Percentiles rank a stretch among this genome's conserved stretches.
phyloP scores from a whole-genome alignment of 2,113 vertebrate species.

The Hippocampus zosterae region DNA sequence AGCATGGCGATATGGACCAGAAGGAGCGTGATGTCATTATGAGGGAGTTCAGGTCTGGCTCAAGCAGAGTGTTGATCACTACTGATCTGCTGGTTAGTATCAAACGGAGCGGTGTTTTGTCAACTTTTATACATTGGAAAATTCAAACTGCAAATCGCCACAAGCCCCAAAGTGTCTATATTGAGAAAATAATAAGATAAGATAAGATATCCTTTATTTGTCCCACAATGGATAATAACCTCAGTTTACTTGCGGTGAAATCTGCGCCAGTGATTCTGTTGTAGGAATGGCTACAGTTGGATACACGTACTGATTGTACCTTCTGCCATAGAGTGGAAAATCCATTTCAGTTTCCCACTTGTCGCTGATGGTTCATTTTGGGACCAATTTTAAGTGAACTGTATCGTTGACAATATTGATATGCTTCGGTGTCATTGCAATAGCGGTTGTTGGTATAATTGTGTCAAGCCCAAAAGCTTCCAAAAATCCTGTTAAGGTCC shows the following conservation, averaged over 20 bases:
- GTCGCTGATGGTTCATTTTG: not conserved
- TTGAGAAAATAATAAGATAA: not conserved
- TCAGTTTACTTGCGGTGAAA: not conserved
- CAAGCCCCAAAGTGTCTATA: no score
- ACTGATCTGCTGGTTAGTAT: slow-evolving; percentile 93
- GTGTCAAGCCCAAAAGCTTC: slow-evolving; percentile 27
- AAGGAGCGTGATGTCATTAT: slow-evolving; percentile 98
- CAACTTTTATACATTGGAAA: not conserved
- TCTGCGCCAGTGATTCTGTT: not conserved
- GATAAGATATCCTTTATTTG: no score
- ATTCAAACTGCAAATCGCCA: no score
- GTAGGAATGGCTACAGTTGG: not conserved
- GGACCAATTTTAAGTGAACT: not conserved
- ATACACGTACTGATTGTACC: not conserved
- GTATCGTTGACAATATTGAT: not conserved
- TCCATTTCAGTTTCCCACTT: not conserved
- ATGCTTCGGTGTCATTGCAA: not conserved
- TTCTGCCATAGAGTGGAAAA: not conserved
- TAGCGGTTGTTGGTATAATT: not conserved
- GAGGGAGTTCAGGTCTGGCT: slow-evolving; percentile 94
- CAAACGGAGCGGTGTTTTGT: not conserved
- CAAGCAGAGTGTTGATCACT: slow-evolving; percentile 93
- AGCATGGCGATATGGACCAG: slow-evolving; percentile 99
- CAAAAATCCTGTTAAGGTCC: slow-evolving; percentile 27
- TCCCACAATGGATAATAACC: no score